Conservation (phyloP, 2,113 vertebrate species). For the Plestiodon gilberti region DNA sequence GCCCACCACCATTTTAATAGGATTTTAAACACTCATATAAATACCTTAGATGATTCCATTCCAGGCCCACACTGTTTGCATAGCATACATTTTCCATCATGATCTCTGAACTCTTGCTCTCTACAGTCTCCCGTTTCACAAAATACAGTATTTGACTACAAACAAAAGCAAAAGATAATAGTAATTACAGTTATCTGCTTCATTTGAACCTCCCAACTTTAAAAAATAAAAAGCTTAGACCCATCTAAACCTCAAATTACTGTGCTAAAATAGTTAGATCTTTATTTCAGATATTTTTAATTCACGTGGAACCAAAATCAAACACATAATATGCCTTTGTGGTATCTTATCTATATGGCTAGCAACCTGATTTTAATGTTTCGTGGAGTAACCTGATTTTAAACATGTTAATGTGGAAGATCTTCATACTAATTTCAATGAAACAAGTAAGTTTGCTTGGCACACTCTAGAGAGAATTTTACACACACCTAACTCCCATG, state of each 20-base stretch:
- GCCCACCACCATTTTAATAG: no score
- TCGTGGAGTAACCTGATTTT: conserved; percentile 14
- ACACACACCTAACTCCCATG: neutral
- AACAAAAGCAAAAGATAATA: neutral
- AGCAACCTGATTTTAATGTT: conserved; percentile 14
- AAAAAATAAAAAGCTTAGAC: neutral
- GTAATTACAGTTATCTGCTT: neutral
- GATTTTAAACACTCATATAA: neutral
- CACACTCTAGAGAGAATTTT: neutral
- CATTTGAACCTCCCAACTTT: neutral
- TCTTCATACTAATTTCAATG: neutral
- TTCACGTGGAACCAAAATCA: neutral
- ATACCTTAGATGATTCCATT: conserved; percentile 95
- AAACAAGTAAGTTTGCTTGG: neutral
- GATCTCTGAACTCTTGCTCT: conserved; percentile 92
- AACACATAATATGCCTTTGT: neutral
- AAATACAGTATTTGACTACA: conserved; percentile 74
- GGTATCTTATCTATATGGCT: neutral
- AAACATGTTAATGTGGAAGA: neutral
- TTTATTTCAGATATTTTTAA: neutral
- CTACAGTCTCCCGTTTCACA: conserved; percentile 87
- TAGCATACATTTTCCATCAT: conserved; percentile 84
- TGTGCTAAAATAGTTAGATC: neutral
- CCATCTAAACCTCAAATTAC: neutral
- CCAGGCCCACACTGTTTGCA: conserved; percentile 95